Evolutionary conservation across 2,888 invertebrate genomes (phyloP).

Genomic region (Torymus auratus): DNA sequence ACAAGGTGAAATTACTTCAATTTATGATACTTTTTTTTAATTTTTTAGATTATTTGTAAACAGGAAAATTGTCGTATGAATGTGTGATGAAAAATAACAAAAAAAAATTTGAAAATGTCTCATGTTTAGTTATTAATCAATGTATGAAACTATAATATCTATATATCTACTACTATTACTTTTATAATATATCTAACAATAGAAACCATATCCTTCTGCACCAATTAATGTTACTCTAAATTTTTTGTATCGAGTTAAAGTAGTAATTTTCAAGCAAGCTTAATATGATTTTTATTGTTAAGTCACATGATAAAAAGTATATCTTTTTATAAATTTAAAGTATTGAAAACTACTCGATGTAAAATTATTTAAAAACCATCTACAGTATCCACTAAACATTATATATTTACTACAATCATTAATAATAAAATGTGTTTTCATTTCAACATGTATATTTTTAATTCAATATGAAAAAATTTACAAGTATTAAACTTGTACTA

Average conservation of each 20-base stretch:
- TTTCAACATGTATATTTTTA: not conserved
- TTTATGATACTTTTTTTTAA: too few relatives aligned
- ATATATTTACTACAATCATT: not conserved
- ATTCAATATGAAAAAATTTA: not conserved
- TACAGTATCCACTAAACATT: constrained; percentile 14
- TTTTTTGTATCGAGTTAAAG: too few relatives aligned
- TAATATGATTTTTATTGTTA: constrained; percentile 10
- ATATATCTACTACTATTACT: constrained; percentile 10
- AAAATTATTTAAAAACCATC: constrained; percentile 13
- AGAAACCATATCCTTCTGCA: constrained; percentile 7
- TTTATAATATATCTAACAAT: not conserved
- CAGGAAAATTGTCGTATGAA: too few relatives aligned
- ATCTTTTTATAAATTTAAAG: constrained; percentile 3
- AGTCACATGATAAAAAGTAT: not conserved
- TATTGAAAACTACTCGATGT: constrained; percentile 9
- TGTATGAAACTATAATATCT: not conserved
- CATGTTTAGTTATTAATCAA: too few relatives aligned
- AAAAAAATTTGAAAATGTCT: too few relatives aligned
- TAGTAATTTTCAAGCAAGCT: not conserved
- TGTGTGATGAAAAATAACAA: too few relatives aligned
- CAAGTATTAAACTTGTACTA: constrained; percentile 3
- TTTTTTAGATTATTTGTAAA: too few relatives aligned
- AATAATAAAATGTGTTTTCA: too few relatives aligned
- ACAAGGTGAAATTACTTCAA: too few relatives aligned
- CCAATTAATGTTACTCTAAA: too few relatives aligned